Conservation (phyloP, 2,888 invertebrate genomes). For the Thymelicus acteon region DNA sequence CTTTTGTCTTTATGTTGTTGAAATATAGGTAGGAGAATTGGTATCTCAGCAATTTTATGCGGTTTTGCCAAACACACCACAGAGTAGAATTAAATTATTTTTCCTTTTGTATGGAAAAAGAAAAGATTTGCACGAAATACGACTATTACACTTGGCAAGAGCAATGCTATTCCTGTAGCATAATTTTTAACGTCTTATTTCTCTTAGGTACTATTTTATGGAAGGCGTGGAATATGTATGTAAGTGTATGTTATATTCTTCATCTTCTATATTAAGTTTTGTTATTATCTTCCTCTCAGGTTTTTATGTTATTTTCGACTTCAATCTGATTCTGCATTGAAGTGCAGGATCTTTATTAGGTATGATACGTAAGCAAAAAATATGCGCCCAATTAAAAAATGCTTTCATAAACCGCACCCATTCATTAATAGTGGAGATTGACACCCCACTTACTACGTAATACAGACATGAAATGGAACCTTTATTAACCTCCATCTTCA, state of each 20-base stretch:
- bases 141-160: constrained; percentile 23
- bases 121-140: constrained; percentile 25
- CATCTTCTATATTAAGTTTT: not conserved
- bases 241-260: not conserved
- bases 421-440: too few species aligned
- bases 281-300: not conserved
- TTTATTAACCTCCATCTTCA: too few species aligned
- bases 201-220: not conserved
- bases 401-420: too few species aligned
- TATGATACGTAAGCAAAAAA: too few species aligned
- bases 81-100: constrained; percentile 2
- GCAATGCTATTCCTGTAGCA: constrained; percentile 12
- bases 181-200: constrained; percentile 9
- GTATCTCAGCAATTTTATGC: not conserved
- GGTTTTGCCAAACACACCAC: not conserved
- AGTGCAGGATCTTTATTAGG: too few species aligned
- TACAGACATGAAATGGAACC: too few species aligned
- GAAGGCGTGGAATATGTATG: not conserved
- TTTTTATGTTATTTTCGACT: not conserved
- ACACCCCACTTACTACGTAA: too few species aligned
- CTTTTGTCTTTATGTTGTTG: not conserved
- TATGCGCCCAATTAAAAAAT: too few species aligned
- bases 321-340: not conserved
- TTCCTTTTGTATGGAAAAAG: constrained; percentile 4
- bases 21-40: not conserved